Conservation (phyloP, 2,113 vertebrate genomes). For the Mystacornis crossleyi region DNA sequence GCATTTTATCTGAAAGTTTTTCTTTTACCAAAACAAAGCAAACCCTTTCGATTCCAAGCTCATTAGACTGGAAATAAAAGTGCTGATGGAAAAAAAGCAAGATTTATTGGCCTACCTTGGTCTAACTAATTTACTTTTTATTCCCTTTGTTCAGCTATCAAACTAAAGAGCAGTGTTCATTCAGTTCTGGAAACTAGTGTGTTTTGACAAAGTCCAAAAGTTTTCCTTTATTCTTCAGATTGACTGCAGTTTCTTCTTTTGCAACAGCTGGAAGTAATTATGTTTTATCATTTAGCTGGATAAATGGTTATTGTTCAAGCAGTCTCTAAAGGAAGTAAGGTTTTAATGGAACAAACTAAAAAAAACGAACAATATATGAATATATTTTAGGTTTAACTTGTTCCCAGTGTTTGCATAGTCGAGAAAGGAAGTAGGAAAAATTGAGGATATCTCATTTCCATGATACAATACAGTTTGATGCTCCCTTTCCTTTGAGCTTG, state of each 20-base stretch:
- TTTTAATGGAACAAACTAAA: neutral
- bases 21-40: neutral
- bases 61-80: neutral
- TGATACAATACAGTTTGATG: neutral
- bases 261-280: slow-evolving; percentile 15
- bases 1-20: neutral
- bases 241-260: neutral
- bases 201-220: neutral
- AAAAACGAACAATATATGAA: neutral
- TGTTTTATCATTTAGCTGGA: neutral
- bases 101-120: neutral
- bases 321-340: neutral
- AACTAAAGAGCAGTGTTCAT: neutral
- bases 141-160: neutral
- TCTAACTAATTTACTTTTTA: neutral
- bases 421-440: neutral
- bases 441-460: neutral
- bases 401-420: neutral
- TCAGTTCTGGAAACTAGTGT: neutral
- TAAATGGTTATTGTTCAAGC: slow-evolving; percentile 14
- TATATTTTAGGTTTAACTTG: neutral
- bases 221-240: neutral
- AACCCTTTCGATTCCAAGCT: neutral
- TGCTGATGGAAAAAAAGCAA: neutral
- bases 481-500: neutral